Evolutionary conservation across 2,888 invertebrate species (phyloP).

Genomic region (Deroplatys truncata): DNA sequence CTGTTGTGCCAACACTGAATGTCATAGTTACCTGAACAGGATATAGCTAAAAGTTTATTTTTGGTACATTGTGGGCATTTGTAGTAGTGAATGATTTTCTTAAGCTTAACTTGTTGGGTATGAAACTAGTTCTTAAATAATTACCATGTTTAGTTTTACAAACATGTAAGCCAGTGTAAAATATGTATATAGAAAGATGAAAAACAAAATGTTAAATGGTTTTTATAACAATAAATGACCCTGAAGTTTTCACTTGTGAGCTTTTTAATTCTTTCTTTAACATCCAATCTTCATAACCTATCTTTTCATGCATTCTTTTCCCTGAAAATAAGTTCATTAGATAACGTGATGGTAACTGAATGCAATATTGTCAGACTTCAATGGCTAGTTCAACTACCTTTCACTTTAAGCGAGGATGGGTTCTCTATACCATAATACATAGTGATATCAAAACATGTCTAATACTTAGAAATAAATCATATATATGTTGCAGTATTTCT

Average conservation of each 20-base stretch:
- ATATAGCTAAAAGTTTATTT: neutral
- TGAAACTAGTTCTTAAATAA: neutral
- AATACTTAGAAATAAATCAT: too few relatives aligned
- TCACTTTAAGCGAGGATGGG: too few relatives aligned
- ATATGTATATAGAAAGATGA: neutral
- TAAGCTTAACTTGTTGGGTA: neutral
- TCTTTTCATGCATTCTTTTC: neutral
- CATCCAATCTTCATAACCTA: neutral
- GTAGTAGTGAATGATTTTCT: neutral
- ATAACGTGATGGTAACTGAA: neutral
- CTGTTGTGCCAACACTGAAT: neutral
- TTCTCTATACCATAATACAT: too few relatives aligned
- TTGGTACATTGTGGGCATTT: neutral
- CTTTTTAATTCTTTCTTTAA: neutral
- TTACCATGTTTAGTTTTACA: neutral
- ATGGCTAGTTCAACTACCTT: too few relatives aligned
- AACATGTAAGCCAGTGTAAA: neutral
- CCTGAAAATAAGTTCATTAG: neutral
- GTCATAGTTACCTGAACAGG: neutral
- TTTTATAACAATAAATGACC: neutral
- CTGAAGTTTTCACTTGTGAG: neutral
- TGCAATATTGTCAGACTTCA: neutral
- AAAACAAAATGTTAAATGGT: neutral
- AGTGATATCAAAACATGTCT: too few relatives aligned
- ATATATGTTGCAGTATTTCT: too few relatives aligned